phyloP scores from a whole-genome alignment of 2,888 invertebrate genomes.

The Halictus quadricinctus region DNA sequence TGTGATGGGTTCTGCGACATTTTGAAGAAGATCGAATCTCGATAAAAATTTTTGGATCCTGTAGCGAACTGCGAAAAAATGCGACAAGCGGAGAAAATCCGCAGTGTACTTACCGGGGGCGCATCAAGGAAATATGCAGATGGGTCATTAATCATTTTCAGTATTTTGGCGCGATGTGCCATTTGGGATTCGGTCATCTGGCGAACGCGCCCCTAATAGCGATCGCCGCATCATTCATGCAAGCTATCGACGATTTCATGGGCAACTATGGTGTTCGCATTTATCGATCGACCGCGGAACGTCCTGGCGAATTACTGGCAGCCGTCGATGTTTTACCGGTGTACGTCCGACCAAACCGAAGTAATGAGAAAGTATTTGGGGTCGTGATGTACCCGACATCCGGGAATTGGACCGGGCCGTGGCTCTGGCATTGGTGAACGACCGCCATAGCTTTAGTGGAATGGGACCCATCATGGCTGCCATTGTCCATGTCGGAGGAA shows the following conservation, averaged over 20 bases:
- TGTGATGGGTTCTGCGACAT: no score
- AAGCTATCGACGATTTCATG: constrained; percentile 57
- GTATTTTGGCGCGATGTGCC: constrained; percentile 68
- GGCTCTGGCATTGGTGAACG: constrained; percentile 83
- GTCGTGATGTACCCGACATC: constrained; percentile 77
- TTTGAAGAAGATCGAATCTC: background rate
- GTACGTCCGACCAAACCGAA: constrained; percentile 61
- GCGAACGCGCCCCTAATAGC: constrained; percentile 67
- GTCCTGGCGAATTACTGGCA: constrained; percentile 9
- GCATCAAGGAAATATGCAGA: background rate
- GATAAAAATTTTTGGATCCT: background rate
- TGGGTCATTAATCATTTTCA: constrained; percentile 43
- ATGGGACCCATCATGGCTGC: constrained; percentile 82
- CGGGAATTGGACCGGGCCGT: constrained; percentile 81
- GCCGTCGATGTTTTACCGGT: constrained; percentile 29
- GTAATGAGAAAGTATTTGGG: constrained; percentile 68
- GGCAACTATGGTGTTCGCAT: constrained; percentile 61
- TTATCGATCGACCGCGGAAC: constrained; percentile 70
- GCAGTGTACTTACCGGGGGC: background rate
- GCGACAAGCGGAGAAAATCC: background rate
- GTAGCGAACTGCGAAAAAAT: background rate
- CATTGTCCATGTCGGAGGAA: constrained; percentile 84
- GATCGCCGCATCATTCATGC: constrained; percentile 43
- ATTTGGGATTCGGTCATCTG: constrained; percentile 67
- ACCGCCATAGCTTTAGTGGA: constrained; percentile 82